Evolutionary conservation across 2,113 vertebrate species (phyloP).

Genomic region (Chamaea fasciata): DNA sequence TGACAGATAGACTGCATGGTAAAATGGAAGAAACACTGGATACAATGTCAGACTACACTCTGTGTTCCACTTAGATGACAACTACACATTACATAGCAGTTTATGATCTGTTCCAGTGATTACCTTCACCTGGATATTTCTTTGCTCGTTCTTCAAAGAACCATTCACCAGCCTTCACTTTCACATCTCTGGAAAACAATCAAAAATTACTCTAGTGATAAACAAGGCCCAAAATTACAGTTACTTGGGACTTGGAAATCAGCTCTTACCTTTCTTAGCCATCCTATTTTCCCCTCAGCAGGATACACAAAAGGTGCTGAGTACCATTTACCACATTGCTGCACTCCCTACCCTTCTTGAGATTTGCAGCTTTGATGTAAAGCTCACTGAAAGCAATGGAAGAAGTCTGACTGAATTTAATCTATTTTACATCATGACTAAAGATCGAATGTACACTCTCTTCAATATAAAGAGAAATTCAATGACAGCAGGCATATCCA

Average conservation of each 20-base stretch:
- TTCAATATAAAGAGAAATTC: neutral
- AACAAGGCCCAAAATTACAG: neutral
- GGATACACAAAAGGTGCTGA: neutral
- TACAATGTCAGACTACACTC: neutral
- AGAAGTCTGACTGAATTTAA: neutral
- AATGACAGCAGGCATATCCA: neutral
- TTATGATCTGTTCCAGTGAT: neutral
- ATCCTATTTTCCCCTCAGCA: neutral
- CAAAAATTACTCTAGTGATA: neutral
- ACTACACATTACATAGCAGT: neutral
- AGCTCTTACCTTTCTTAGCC: neutral
- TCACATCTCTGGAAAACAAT: conserved; percentile 81
- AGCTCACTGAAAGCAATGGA: neutral
- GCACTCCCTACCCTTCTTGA: neutral
- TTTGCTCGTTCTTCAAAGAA: conserved; percentile 87
- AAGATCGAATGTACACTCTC: neutral
- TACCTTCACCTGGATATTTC: conserved; percentile 86
- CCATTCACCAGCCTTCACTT: conserved; percentile 90
- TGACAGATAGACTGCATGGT: neutral
- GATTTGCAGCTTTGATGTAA: neutral
- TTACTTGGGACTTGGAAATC: neutral
- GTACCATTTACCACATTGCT: neutral
- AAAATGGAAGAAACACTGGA: neutral
- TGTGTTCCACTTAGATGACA: neutral
- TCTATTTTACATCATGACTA: neutral